Base-by-base conservation (phyloP, 2,888 invertebrate genomes). In the Epinotia ramella region DNA sequence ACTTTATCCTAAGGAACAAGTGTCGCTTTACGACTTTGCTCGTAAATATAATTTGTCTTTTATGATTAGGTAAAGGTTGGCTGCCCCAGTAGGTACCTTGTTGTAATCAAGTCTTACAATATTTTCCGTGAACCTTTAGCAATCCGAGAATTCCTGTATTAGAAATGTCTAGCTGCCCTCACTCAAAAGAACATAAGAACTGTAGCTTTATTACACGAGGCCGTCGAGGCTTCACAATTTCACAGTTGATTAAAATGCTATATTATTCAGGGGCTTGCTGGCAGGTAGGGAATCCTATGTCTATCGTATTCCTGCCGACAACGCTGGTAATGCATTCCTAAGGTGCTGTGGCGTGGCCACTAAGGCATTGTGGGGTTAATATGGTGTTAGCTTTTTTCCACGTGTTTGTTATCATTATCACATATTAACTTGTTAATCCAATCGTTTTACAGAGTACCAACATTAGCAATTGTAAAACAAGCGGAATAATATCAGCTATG, bases 201-300 rank as follows among this genome's bases (percentile, higher is more conserved):
- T 44, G 62, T 46, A 72, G 67, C 59, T 71, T 66, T 75, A 72
- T 72, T 72, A 67, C 66, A 56, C 20, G 66, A 40, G 62, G 62
- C 64, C 59, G 57, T 24, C 66, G 62, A 74, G 75, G 56, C 73
- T 64, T 70, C 65, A 71, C 76, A 76, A 78, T 79, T 77, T 75
- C 73, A 76, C 62, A 73, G 79, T 79, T 80, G 80, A 81, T 81
- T 81, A 79, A 81, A 81, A 77, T 78, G 73, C 73, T 81, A 74
- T 77, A 79, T 79, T 79, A 81, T 81, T 80, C 79, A 79, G 76
- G 66, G 70, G 71, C 66, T 62, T 62, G 67, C 77, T 76, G 73
- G 70, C 60, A 56, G 73, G 69, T 53, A 66, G 62, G 73, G 74
- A 49, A 73, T 76, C 71, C 67, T 74, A 63, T 68, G 69, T 69